phyloP scores from a whole-genome alignment of 2,113 vertebrate species.

The Rhodinocichla rosea region DNA sequence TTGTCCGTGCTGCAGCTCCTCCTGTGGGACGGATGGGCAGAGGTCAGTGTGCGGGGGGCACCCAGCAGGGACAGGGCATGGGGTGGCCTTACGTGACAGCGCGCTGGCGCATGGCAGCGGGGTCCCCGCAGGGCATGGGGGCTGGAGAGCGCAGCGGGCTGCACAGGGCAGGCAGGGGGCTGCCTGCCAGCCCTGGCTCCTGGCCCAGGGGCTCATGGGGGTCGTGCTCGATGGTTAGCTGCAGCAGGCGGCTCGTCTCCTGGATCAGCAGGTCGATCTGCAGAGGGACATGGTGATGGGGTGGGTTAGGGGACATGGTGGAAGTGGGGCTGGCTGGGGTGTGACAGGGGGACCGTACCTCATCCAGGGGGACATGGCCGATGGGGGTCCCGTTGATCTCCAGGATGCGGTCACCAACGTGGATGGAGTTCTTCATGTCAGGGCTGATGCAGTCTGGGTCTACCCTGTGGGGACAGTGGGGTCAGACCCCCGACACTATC shows the following conservation, averaged over 20 bases:
- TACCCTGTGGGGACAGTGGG: slow-evolving; percentile 60
- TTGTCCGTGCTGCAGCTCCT: slow-evolving; percentile 94
- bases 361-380: slow-evolving; percentile 90
- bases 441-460: slow-evolving; percentile 92
- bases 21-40: slow-evolving; percentile 17
- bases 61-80: fast-evolving
- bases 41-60: background rate
- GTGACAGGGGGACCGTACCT: slow-evolving; percentile 69
- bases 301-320: fast-evolving
- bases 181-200: slow-evolving; percentile 64
- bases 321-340: no score
- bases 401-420: slow-evolving; percentile 91
- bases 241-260: slow-evolving; percentile 91
- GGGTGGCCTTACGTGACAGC: slow-evolving; percentile 76
- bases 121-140: slow-evolving; percentile 71
- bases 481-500: fast-evolving
- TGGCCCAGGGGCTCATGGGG: slow-evolving; percentile 76
- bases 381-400: slow-evolving; percentile 97
- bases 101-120: slow-evolving; percentile 40
- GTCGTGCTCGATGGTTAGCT: slow-evolving; percentile 94
- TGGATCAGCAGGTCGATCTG: slow-evolving; percentile 95
- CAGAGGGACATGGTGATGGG: background rate
- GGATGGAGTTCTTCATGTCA: slow-evolving; percentile 96
- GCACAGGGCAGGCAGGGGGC: slow-evolving; percentile 65
- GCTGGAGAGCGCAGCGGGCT: slow-evolving; percentile 74